Evolutionary conservation across 2,797 vertebrate species (phyloP).

Genomic region (Saxicola maurus): DNA sequence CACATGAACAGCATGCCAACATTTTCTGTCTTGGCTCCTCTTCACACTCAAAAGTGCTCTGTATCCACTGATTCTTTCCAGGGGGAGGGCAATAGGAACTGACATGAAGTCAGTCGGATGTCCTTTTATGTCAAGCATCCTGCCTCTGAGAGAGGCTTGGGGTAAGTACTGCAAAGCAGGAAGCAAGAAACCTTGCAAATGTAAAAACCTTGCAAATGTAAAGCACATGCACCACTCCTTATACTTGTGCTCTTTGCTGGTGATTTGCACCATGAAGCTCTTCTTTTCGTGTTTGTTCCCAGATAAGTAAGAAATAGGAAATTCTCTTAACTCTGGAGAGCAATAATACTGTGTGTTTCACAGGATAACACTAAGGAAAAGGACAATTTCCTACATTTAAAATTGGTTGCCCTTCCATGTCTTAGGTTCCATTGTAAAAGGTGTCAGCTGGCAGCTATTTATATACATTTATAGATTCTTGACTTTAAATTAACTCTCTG

Average conservation of each 20-base stretch:
- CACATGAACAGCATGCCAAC: background rate
- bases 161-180: background rate
- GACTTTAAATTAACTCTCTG: background rate
- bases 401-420: background rate
- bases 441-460: background rate
- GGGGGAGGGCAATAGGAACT: background rate
- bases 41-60: background rate
- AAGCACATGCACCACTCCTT: background rate
- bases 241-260: background rate
- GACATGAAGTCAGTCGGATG: background rate
- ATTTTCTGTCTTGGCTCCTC: conserved; percentile 14
- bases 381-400: background rate
- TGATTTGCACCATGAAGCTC: background rate
- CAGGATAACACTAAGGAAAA: background rate
- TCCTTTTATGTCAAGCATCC: background rate
- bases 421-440: background rate
- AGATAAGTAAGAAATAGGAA: background rate
- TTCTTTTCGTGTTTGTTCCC: background rate
- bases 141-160: background rate
- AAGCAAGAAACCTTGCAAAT: background rate
- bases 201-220: background rate
- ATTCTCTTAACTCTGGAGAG: background rate
- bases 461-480: background rate
- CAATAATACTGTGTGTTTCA: background rate
- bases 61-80: background rate